Evolutionary conservation across 2,888 invertebrate species (phyloP), one percentile per base, ranked within the genome.

Genomic region (Zaprionus bogoriensis): DNA sequence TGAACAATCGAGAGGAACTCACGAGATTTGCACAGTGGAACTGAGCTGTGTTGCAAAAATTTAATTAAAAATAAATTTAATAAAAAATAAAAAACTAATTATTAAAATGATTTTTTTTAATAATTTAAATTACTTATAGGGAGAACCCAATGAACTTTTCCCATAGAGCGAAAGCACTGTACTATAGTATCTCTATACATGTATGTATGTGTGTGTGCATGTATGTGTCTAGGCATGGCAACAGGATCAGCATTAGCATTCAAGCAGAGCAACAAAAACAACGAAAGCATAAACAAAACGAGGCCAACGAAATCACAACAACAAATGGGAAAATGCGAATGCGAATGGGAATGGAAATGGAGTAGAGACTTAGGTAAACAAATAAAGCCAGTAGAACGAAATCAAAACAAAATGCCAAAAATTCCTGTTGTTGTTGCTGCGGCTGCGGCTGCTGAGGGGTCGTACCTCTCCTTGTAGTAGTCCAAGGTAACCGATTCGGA

Each of bases 401-500:
- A 82, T 60, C 85, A 84, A 81, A 82, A 81, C 81, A 81, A 84
- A 84, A 70, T 64, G 45, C 19, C 12, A 28, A n/a, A 50, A n/a
- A 27, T 23, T 17, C 19, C 61, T 30, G 38, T 58, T 57, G 32
- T 46, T 57, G 39, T 32, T 30, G 30, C 32, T 36, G 38, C 9
- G 6, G 50, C 54, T 55, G 39, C 36, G 25, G 23, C 9, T 41
- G 59, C 44, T 54, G 61, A 61, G 77, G 5, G 5, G 27, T 17
- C 14, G 14, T 91, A 92, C 92, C 92, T 92, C 89, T 92, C 92
- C 75, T 89, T 90, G 76, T 91, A 91, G 81, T 92, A 92, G 74
- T 92, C 92, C 88, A 92, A 89, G 66, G 92, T 91, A 54, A 92
- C 91, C 58, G 92, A 92, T 81, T 92, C 92, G 30, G 92, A 91